phyloP scores from a whole-genome alignment of 2,888 invertebrate species.

The Julus scanicus region DNA sequence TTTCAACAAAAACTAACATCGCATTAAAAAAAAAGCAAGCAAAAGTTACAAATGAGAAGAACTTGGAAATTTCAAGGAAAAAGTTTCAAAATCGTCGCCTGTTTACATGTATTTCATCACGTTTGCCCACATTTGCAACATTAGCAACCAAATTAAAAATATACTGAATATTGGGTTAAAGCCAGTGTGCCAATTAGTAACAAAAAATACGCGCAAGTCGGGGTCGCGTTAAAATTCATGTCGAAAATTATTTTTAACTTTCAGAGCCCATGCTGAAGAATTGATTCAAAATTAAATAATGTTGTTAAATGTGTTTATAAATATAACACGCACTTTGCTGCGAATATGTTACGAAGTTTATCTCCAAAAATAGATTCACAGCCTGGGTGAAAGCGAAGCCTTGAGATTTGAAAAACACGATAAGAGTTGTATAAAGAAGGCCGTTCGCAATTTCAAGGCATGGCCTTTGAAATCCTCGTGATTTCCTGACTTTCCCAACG shows the following conservation, averaged over 20 bases:
- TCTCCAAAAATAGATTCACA: neutral
- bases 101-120: neutral
- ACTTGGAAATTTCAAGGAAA: too few relatives aligned
- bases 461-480: too few relatives aligned
- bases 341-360: neutral
- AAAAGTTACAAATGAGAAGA: too few relatives aligned
- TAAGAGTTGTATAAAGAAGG: neutral
- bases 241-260: neutral
- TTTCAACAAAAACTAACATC: too few relatives aligned
- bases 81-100: too few relatives aligned
- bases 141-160: neutral
- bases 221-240: neutral
- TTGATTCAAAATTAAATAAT: neutral
- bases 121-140: neutral
- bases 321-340: neutral
- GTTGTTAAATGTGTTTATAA: neutral
- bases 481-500: too few relatives aligned
- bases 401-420: conserved; percentile 24
- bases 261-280: neutral
- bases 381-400: conserved; percentile 36
- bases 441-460: too few relatives aligned
- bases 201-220: neutral
- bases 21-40: too few relatives aligned
- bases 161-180: neutral
- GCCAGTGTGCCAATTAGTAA: conserved; percentile 9